These are phyloP conservation scores for Pseudorectes ferrugineus DNA, from an alignment of 2,113 vertebrate species.

Conservation along the genomic window DNA sequence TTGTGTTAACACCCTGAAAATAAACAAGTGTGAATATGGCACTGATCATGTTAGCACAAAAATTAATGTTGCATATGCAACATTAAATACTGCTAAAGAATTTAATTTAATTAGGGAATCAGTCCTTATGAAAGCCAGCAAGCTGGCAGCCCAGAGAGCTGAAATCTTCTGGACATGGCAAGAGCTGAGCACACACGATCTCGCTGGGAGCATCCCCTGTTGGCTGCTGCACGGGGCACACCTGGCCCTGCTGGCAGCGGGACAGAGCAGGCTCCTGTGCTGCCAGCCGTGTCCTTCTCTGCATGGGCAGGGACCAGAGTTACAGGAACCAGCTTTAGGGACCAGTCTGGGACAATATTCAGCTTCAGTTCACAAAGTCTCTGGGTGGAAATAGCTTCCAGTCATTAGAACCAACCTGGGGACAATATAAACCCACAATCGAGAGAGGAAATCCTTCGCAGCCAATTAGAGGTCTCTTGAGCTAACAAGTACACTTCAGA, in stretches of 20 bases:
- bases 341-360: background rate
- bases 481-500: background rate
- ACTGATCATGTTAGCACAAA: background rate
- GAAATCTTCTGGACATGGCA: background rate
- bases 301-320: background rate
- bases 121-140: background rate
- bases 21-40: background rate
- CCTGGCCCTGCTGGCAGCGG: background rate
- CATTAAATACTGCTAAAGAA: background rate
- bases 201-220: accelerated
- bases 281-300: background rate
- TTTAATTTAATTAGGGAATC: background rate
- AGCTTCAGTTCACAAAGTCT: background rate
- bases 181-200: accelerated
- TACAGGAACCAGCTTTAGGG: background rate
- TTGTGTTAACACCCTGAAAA: background rate
- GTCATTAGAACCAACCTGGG: background rate
- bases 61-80: background rate
- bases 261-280: background rate
- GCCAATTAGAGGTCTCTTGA: background rate
- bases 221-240: accelerated
- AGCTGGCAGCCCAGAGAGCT: background rate
- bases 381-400: background rate
- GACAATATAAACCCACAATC: background rate
- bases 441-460: background rate